Evolutionary conservation across 2,888 invertebrate genomes (phyloP).

Genomic region (Willowsia nigromaculata): DNA sequence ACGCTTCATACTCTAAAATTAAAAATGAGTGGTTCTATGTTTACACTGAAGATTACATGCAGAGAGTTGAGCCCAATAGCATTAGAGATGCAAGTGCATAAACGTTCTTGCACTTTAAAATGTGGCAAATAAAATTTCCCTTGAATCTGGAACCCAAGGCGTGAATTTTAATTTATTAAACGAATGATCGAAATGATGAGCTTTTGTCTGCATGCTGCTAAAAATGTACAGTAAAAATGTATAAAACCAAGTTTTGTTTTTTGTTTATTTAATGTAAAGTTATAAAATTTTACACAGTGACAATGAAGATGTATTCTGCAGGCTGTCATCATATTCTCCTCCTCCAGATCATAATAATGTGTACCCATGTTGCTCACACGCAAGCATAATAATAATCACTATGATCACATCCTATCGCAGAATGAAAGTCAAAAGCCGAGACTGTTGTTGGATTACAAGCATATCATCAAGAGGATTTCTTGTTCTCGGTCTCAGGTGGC

Average conservation of each 20-base stretch:
- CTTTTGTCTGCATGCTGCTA: neutral
- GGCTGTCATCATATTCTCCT: neutral
- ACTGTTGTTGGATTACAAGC: neutral
- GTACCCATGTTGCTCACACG: neutral
- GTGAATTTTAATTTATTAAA: constrained; percentile 23
- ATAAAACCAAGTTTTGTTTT: neutral
- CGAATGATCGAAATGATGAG: neutral
- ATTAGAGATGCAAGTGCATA: neutral
- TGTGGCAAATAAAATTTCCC: neutral
- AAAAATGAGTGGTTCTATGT: neutral
- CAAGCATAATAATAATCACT: neutral
- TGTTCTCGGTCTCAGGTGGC: constrained; percentile 69
- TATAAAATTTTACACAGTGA: constrained; percentile 8
- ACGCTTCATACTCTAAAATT: neutral
- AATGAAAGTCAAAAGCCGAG: constrained; percentile 34
- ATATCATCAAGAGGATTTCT: constrained; percentile 52
- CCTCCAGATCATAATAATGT: neutral
- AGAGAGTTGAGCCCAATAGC: neutral
- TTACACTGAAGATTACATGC: neutral
- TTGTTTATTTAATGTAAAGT: constrained; percentile 30
- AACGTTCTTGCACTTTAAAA: neutral
- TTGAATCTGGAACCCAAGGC: neutral
- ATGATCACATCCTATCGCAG: neutral
- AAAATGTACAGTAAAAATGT: neutral
- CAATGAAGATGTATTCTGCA: neutral